Percentiles rank a stretch among this genome's conserved stretches.
Conservation (phyloP, 2,113 vertebrate species). For the Misgurnus anguillicaudatus region DNA sequence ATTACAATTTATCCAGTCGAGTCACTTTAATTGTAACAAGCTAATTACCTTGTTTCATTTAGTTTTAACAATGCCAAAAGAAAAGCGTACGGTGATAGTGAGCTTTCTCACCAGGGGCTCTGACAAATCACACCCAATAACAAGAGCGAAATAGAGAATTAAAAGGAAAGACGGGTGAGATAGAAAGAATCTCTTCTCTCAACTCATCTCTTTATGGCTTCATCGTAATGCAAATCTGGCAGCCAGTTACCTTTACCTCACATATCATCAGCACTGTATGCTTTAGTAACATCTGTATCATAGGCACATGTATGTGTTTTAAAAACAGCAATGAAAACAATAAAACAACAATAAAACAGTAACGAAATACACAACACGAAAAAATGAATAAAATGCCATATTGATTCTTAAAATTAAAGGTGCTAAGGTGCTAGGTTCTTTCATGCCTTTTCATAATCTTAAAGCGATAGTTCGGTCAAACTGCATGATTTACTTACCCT, state of each 20-base stretch:
- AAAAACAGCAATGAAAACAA: no score
- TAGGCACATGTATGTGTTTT: background rate
- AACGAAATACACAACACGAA: no score
- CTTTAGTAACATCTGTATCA: background rate
- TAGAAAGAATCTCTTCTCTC: background rate
- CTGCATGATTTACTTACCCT: no score
- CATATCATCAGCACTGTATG: background rate
- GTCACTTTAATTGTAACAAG: conserved; percentile 99
- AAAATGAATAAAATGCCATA: no score
- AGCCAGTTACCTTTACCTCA: background rate
- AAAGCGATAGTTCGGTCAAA: no score
- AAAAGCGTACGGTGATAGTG: conserved; percentile 82
- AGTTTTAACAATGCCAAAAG: conserved; percentile 98
- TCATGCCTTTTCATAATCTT: no score
- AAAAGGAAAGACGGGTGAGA: conserved; percentile 35
- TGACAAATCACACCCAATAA: conserved; percentile 61
- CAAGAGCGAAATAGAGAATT: conserved; percentile 23
- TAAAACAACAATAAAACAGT: no score
- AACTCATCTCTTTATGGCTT: background rate
- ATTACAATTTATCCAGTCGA: conserved; percentile 99
- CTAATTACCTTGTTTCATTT: conserved; percentile 99
- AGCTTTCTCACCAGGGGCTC: conserved; percentile 64
- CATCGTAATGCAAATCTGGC: background rate
- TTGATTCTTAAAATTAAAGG: no score
- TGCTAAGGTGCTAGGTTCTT: no score